Evolutionary conservation across 2,797 vertebrate species (phyloP), one percentile per base, ranked within the genome.

Genomic region (Coranthus polyacanthus): DNA sequence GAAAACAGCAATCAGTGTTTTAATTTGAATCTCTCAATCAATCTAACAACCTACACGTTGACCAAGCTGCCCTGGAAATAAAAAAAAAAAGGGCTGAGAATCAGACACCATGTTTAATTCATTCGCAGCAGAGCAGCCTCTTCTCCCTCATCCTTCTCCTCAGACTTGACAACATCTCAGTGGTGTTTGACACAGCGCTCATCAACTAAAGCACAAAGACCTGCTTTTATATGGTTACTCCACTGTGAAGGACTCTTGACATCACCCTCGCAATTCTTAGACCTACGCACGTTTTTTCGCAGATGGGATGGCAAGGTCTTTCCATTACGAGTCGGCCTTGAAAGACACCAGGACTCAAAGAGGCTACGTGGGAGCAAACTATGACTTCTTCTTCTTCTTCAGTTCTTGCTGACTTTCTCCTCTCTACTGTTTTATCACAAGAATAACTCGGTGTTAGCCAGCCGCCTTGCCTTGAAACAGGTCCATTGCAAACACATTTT

Each of bases 151-250:
- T 61, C 54, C 45, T 45, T 49, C 43, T 65, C 56, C 38, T 58
- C 29, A 61, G 72, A 85, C 74, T 56, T 69, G 52, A 83, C 51
- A 46, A 61, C 75, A 73, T 78, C 68, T 78, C 64, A 47, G 79
- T 56, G 78, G 78, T 64, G 76, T 83, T 61, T 53, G 60, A 80
- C 77, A 39, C 81, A 74, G 75, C 63, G 78, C 81, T 79, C 61
- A 72, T 78, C 67, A 67, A 90, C 85, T 79, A 91, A 94, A 94
- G 93, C 93, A 93, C 93, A 94, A 94, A 86, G 77, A 92, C 87
- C 89, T 89, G 91, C 92, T 92, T 84, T 89, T 88, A 78, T 89
- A 92, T 89, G 88, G 82, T 89, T 86, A 89, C 75, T 81, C 88
- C 90, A 91, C 91, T 93, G 93, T 92, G 91, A 94, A 91, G 87